Evolutionary conservation across 2,888 invertebrate species (phyloP).

Genomic region (Oscheius myriophilus): DNA sequence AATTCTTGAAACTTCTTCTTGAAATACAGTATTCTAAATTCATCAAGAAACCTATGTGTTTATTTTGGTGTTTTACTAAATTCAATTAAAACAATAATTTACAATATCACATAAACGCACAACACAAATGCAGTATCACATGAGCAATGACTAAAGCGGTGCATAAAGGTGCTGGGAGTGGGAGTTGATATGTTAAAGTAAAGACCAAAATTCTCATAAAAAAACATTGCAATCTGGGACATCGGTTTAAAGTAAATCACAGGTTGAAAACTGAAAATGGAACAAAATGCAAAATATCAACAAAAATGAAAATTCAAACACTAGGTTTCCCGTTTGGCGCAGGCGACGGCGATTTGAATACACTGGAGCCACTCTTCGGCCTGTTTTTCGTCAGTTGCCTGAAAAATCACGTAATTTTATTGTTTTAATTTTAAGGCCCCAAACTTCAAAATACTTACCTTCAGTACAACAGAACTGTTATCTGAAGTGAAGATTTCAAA

Average conservation of each 20-base stretch:
- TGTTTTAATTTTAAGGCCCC: background rate
- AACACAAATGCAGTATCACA: no score
- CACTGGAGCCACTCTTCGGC: slow-evolving; percentile 96
- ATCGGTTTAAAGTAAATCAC: slow-evolving; percentile 11
- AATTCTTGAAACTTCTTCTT: no score
- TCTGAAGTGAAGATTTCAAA: slow-evolving; percentile 90
- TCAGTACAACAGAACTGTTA: slow-evolving; percentile 88
- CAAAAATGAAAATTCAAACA: no score
- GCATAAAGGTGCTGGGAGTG: slow-evolving; percentile 4
- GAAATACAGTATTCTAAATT: no score
- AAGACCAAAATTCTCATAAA: slow-evolving; percentile 9
- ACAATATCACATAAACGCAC: no score
- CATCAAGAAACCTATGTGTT: no score
- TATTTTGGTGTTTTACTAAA: no score
- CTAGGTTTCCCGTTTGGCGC: slow-evolving; percentile 76
- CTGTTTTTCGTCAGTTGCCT: slow-evolving; percentile 89
- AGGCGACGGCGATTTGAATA: slow-evolving; percentile 89
- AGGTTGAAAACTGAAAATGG: background rate
- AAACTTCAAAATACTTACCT: slow-evolving; percentile 71
- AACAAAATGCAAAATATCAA: no score
- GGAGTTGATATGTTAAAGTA: background rate
- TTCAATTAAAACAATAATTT: no score
- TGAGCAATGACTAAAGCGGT: slow-evolving; percentile 15
- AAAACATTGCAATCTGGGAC: slow-evolving; percentile 1
- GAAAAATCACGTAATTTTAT: no score